Percentiles rank a stretch among this genome's conserved stretches.
These are phyloP conservation scores for Drosophila cracens DNA, from an alignment of 2,888 invertebrate genomes.

Conservation along the genomic window DNA sequence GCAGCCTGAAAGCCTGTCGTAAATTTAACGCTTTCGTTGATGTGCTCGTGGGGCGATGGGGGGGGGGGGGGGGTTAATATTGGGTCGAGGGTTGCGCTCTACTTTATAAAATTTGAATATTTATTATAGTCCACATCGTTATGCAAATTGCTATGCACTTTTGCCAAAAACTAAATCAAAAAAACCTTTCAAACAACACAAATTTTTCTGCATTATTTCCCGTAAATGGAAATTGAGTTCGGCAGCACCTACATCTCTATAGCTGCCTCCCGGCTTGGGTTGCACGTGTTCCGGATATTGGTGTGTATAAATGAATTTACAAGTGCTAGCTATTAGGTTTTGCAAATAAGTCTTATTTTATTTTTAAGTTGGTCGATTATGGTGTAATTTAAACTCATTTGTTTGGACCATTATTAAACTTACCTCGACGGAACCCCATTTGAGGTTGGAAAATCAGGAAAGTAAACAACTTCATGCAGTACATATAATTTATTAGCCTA, in stretches of 20 bases:
- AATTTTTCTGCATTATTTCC: slow-evolving; percentile 61
- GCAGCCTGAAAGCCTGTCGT: slow-evolving; percentile 52
- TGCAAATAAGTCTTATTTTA: neutral
- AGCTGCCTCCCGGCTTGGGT: neutral
- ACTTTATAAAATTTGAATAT: slow-evolving; percentile 70
- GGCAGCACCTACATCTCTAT: neutral
- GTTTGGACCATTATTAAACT: neutral
- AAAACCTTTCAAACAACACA: slow-evolving; percentile 34
- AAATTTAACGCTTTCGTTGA: slow-evolving; percentile 77
- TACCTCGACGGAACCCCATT: too few species aligned
- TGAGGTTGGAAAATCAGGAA: neutral
- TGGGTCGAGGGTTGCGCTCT: neutral
- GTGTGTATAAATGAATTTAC: neutral
- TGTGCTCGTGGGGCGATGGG: slow-evolving; percentile 25
- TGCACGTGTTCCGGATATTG: slow-evolving; percentile 7
- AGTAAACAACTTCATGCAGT: neutral
- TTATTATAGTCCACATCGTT: slow-evolving; percentile 65
- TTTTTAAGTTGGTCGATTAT: neutral
- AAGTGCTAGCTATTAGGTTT: neutral
- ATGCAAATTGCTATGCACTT: slow-evolving; percentile 65
- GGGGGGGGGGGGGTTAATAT: neutral
- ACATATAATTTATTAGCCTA: neutral
- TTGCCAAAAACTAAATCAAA: slow-evolving; percentile 40
- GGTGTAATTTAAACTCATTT: neutral
- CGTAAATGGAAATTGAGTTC: slow-evolving; percentile 7